Evolutionary conservation across 2,113 vertebrate genomes (phyloP).

Genomic region (Ptilorrhoa leucosticta): DNA sequence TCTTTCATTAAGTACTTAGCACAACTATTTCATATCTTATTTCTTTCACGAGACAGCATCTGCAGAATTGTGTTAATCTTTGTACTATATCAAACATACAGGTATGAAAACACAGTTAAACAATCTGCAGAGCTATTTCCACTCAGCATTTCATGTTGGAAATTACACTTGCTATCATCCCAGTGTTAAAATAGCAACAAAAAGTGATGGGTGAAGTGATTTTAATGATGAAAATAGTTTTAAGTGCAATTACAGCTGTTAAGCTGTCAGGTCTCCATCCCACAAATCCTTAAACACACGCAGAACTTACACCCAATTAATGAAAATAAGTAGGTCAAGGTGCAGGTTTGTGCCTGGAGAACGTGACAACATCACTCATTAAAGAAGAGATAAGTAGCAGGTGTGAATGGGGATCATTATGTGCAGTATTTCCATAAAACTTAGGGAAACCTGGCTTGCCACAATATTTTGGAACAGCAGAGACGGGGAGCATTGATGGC

Average conservation of each 20-base stretch:
- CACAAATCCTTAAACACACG: not conserved
- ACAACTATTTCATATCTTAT: not conserved
- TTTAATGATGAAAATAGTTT: not conserved
- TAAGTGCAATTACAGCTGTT: not conserved
- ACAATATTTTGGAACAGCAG: not conserved
- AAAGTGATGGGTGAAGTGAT: not conserved
- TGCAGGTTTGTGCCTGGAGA: not conserved
- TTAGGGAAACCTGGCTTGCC: not conserved
- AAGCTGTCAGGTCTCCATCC: conserved; percentile 32
- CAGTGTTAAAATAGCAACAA: not conserved
- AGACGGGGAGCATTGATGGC: not conserved
- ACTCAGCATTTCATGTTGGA: not conserved
- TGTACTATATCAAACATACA: not conserved
- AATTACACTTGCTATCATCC: not conserved
- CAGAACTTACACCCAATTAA: not conserved
- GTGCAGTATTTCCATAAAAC: not conserved
- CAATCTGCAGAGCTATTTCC: not conserved
- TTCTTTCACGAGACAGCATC: not conserved
- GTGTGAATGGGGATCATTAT: not conserved
- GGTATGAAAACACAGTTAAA: not conserved
- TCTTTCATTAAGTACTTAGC: not conserved
- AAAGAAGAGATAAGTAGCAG: not conserved
- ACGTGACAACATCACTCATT: not conserved
- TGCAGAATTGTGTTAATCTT: not conserved
- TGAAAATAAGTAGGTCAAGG: not conserved